Evolutionary conservation across 92 coral and sea anemone species (phyloP).

Genomic region (Umimayanthus kanabou): DNA sequence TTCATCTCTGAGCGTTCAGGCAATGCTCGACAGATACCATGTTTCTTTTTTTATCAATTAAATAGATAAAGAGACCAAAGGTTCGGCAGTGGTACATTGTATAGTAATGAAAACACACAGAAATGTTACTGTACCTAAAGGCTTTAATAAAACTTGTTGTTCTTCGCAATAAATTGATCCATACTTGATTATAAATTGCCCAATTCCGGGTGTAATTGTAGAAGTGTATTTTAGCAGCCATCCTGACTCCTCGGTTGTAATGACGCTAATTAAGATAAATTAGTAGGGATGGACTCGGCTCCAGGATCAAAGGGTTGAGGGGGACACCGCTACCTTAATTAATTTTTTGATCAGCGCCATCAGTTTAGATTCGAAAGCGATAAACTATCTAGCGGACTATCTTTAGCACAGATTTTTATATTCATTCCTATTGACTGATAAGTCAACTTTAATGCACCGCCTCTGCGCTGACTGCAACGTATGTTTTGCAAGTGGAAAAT

Average conservation of each 20-base stretch:
- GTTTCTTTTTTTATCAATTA: not conserved
- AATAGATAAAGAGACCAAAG: not conserved
- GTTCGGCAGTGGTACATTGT: not conserved
- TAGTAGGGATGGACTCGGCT: slow-evolving; percentile 35
- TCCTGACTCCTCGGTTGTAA: slow-evolving; percentile 48
- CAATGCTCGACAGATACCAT: not conserved
- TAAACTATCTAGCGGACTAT: slow-evolving; percentile 69
- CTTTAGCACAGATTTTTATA: slow-evolving; percentile 57
- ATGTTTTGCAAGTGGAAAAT: slow-evolving; percentile 25
- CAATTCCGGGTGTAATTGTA: slow-evolving; percentile 20
- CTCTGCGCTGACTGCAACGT: slow-evolving; percentile 9
- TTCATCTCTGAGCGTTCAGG: not conserved
- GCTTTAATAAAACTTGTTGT: not conserved
- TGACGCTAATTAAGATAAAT: slow-evolving; percentile 95
- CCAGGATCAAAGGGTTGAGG: slow-evolving; percentile 21
- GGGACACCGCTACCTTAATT: slow-evolving; percentile 62
- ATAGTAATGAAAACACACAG: not conserved
- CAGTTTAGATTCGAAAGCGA: slow-evolving; percentile 78
- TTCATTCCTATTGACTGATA: slow-evolving; percentile 71
- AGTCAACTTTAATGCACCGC: slow-evolving; percentile 50
- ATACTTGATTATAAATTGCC: not conserved
- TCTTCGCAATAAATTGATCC: not conserved
- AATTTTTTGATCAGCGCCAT: slow-evolving; percentile 81
- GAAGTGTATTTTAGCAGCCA: slow-evolving; percentile 30
- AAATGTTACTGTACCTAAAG: not conserved